Evolutionary conservation across 2,113 vertebrate species (phyloP).

Genomic region (Macrotus californicus): DNA sequence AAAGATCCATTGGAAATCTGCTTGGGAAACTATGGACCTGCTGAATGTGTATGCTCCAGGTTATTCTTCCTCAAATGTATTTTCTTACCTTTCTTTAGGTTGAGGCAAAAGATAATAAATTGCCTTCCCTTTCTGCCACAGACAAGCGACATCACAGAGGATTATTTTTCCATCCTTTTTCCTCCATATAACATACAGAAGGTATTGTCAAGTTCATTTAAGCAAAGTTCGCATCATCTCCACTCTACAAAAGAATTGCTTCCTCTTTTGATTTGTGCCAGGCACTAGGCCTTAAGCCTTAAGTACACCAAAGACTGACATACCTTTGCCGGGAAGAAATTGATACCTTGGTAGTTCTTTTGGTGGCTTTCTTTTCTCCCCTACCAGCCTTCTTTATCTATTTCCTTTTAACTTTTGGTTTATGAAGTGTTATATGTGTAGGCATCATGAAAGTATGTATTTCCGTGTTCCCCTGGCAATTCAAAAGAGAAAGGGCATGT

Average conservation of each 20-base stretch:
- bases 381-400: background rate
- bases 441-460: background rate
- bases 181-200: background rate
- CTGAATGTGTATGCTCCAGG: background rate
- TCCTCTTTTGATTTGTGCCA: background rate
- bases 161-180: background rate
- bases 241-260: background rate
- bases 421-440: background rate
- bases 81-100: constrained; percentile 41
- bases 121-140: background rate
- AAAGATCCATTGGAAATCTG: constrained; percentile 16
- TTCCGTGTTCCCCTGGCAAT: background rate
- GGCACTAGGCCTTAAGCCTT: background rate
- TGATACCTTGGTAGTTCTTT: background rate
- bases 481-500: background rate
- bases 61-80: background rate
- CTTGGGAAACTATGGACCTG: constrained; percentile 7
- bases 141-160: background rate
- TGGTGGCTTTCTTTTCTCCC: background rate
- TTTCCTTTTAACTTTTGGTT: background rate
- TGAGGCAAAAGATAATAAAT: constrained; percentile 34
- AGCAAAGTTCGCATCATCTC: background rate
- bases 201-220: background rate
- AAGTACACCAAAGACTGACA: background rate
- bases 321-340: background rate